Percentiles rank a stretch among this genome's conserved stretches.
Evolutionary conservation across 2,113 vertebrate genomes (phyloP).

Genomic region (Indicator maculatus): DNA sequence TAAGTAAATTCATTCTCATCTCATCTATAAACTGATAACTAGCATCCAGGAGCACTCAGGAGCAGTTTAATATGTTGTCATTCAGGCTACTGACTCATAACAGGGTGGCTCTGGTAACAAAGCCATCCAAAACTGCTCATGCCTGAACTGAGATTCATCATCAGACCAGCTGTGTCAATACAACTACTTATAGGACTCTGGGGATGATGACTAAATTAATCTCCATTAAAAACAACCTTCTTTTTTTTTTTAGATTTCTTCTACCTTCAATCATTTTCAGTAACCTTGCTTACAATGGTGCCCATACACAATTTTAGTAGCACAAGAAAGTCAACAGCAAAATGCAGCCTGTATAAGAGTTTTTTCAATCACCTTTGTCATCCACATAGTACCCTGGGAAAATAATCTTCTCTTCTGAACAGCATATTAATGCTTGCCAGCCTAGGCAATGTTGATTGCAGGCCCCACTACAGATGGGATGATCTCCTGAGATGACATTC

Average conservation of each 20-base stretch:
- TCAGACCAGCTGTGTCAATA: background rate
- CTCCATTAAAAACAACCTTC: background rate
- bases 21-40: background rate
- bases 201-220: background rate
- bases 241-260: background rate
- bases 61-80: background rate
- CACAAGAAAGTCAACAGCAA: background rate
- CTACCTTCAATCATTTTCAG: background rate
- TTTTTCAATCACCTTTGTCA: background rate
- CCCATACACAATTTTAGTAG: background rate
- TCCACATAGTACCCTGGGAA: background rate
- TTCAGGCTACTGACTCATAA: background rate
- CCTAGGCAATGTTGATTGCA: background rate
- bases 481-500: background rate
- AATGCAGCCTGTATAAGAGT: background rate
- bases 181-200: background rate
- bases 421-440: background rate
- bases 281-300: background rate
- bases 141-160: background rate
- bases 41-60: background rate
- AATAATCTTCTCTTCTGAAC: background rate
- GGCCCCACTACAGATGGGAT: background rate
- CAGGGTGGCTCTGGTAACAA: background rate
- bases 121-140: background rate
- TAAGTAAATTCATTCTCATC: background rate